These are phyloP conservation scores for human (Homo sapiens) DNA, from an alignment of 2,113 vertebrate genomes.

Conservation along the genomic window GRCh38 chr17:63135001-63135500, in stretches of 20 bases:
- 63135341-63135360: background rate
- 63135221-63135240: too few species aligned
- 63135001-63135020: too few species aligned
- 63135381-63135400: background rate
- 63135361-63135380: background rate
- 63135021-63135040: too few species aligned
- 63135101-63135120: too few species aligned
- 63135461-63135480: background rate
- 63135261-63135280: background rate
- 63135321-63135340: background rate
- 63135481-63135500: background rate
- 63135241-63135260: background rate
- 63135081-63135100: too few species aligned
- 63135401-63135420: background rate
- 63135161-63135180: too few species aligned
- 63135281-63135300: background rate
- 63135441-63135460: background rate
- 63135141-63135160: too few species aligned
- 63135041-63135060: too few species aligned
- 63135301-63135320: background rate
- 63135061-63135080: too few species aligned
- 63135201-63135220: too few species aligned
- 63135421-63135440: background rate
- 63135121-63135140: too few species aligned
- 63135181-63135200: too few species aligned